These are phyloP conservation scores for Indicator indicator DNA, from an alignment of 2,113 vertebrate genomes.

Conservation along the genomic window DNA sequence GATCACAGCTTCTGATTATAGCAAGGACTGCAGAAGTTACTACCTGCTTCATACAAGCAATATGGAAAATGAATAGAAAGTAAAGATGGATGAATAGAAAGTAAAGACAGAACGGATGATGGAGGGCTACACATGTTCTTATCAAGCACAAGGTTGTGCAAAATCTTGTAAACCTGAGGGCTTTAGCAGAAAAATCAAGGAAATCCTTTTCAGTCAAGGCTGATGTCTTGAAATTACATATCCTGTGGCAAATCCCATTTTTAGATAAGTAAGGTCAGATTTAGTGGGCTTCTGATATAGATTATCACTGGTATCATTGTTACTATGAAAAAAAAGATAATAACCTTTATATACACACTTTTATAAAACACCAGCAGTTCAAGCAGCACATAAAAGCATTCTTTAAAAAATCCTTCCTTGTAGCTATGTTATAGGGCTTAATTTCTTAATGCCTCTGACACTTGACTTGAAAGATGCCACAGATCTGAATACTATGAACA, in stretches of 20 bases:
- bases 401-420: not conserved
- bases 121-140: not conserved
- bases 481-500: not conserved
- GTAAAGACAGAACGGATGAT: not conserved
- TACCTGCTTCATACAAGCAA: not conserved
- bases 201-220: not conserved
- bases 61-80: not conserved
- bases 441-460: not conserved
- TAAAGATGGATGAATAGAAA: not conserved
- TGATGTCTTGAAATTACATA: not conserved
- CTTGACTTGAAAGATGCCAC: not conserved
- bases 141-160: not conserved
- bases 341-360: not conserved
- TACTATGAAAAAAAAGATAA: not conserved
- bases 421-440: not conserved
- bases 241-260: not conserved
- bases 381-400: not conserved
- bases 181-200: not conserved
- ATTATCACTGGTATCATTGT: not conserved
- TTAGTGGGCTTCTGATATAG: not conserved
- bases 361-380: not conserved
- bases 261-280: not conserved
- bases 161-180: not conserved
- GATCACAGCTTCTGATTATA: not conserved
- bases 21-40: not conserved